Base-by-base conservation (phyloP, 1,140 invertebrate species). In the Branchinecta lynchi region DNA sequence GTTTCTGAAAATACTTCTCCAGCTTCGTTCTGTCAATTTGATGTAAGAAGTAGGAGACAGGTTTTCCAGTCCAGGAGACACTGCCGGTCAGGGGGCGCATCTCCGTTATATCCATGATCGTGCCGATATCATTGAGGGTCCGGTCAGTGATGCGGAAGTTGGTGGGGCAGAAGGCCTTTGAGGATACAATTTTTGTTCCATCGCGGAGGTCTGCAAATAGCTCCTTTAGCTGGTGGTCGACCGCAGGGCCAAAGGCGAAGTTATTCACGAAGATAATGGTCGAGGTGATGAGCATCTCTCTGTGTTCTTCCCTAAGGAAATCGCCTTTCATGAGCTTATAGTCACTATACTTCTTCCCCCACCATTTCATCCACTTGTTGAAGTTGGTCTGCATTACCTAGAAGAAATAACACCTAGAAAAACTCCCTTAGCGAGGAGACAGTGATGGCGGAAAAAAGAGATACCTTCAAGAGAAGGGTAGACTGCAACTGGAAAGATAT, bases 251-350 rank as follows among this genome's bases (percentile, higher is more conserved):
- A 79, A 98, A 98, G 51, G 95, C 94, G 83, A 96, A 98, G 82
- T 98, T 98, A 81, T 98, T 98, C 7, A 97, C 94, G 83, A 98
- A 98, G 66, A 98, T 92, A 75, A 98, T 89, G 46, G 92, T 89
- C 7, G 94, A 89, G 73, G 86, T 86, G 72, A 90, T 92, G 74
- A 97, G 94, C 77, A 88, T 92, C 77, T 97, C 93, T 73, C 89
- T 86, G 79, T 93, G 89, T 76, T 93, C 87, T 74, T 93, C 89
- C 72, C 86, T 85, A 71, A 98, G 82, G 80, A 98, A 98, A 78
- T 98, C 94, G 8, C 93, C 94, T 77, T 92, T 93, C 66, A 95
- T 86, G 71, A 97, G 82, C 77, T 89, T 84, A 80, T 94, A 98
- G 51, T 95, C 88, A 70, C 90, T 89, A 78, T 86, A 90, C 73